These are phyloP conservation scores for Trialeurodes vaporariorum DNA, from an alignment of 1,140 invertebrate genomes.

Conservation along the genomic window DNA sequence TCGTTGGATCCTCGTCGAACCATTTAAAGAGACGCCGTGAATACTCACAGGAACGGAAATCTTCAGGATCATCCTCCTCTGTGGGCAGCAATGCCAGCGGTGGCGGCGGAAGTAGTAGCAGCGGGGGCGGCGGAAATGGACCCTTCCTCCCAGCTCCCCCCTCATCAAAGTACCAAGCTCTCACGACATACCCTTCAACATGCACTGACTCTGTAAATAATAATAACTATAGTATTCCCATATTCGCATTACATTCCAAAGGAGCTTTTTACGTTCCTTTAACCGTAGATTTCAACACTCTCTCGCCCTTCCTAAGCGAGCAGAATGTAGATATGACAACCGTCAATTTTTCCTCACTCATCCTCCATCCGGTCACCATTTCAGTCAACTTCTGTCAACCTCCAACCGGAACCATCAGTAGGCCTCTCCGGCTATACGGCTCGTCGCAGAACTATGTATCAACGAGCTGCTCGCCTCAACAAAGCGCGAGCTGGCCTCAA, in stretches of 20 bases:
- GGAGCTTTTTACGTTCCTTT: constrained; percentile 86
- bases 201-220: not conserved
- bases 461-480: not conserved
- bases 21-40: constrained; percentile 2
- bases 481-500: not conserved
- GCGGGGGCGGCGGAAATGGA: not conserved
- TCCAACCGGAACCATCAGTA: not conserved
- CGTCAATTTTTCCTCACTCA: constrained; percentile 35
- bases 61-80: not conserved
- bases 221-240: constrained; percentile 43
- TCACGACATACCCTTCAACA: not conserved
- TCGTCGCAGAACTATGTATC: constrained; percentile 1
- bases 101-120: not conserved
- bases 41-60: constrained; percentile 8
- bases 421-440: not conserved
- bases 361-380: constrained; percentile 82
- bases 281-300: constrained; percentile 63
- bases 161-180: not conserved
- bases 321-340: constrained; percentile 11
- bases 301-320: constrained; percentile 52
- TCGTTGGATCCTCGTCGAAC: not conserved
- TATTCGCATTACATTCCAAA: constrained; percentile 68
- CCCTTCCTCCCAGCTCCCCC: not conserved
- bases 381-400: constrained; percentile 59
- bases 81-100: not conserved